Conservation (phyloP, 1,140 invertebrate genomes). For the Hycleus phaleratus region DNA sequence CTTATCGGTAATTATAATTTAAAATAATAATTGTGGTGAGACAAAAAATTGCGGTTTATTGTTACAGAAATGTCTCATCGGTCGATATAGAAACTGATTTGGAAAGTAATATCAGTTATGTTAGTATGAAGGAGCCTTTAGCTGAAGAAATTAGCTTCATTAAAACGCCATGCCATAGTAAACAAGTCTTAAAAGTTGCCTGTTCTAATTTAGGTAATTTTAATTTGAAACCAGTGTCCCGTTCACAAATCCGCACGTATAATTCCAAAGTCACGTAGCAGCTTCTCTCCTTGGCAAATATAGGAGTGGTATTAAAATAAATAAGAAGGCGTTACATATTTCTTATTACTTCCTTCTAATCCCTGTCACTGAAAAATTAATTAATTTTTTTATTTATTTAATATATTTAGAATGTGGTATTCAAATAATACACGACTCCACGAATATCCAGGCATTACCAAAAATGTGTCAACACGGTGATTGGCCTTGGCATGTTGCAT, state of each 20-base stretch:
- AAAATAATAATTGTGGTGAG: background rate
- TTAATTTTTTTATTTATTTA: no score
- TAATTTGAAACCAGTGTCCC: background rate
- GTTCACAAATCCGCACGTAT: no score
- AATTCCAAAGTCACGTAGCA: no score
- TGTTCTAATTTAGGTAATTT: slow-evolving; percentile 65
- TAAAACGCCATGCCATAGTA: slow-evolving; percentile 62
- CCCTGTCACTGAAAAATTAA: no score
- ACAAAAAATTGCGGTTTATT: slow-evolving; percentile 9
- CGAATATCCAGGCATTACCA: slow-evolving; percentile 47
- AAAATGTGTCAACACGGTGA: slow-evolving; percentile 69
- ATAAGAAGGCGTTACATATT: no score
- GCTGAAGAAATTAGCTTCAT: slow-evolving; percentile 75
- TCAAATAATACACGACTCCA: slow-evolving; percentile 52
- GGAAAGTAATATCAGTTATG: slow-evolving; percentile 48
- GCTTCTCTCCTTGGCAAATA: no score
- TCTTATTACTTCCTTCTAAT: no score
- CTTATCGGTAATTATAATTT: slow-evolving; percentile 56
- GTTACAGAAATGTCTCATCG: slow-evolving; percentile 32
- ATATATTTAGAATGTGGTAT: slow-evolving; percentile 62
- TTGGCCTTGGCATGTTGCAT: slow-evolving; percentile 84
- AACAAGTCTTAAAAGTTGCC: slow-evolving; percentile 69
- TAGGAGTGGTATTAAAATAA: no score
- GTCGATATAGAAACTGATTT: slow-evolving; percentile 35
- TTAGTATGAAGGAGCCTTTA: slow-evolving; percentile 69